Percentiles rank a stretch among this genome's conserved stretches.
Conservation (phyloP, 2,113 vertebrate species). For the Pavo muticus region DNA sequence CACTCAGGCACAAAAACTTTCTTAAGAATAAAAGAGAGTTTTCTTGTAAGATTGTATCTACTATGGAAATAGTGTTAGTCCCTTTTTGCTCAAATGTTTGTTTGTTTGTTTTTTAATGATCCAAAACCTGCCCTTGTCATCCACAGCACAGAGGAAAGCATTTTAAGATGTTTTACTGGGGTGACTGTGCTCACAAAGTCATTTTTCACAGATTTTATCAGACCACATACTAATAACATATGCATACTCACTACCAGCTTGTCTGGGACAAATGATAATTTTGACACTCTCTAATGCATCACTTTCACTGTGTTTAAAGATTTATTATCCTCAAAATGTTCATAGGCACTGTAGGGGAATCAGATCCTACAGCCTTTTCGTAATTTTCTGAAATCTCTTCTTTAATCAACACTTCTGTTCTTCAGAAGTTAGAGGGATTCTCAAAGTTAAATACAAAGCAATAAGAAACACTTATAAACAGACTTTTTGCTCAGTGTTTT, state of each 20-base stretch:
- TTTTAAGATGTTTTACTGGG: constrained; percentile 42
- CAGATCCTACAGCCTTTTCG: neutral
- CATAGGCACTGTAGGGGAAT: neutral
- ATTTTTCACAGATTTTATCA: constrained; percentile 50
- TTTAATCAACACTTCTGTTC: constrained; percentile 2
- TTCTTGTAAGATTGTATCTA: neutral
- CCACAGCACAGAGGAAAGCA: neutral
- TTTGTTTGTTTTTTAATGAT: neutral
- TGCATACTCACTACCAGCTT: constrained; percentile 50
- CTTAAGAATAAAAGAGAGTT: neutral
- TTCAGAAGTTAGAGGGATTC: neutral
- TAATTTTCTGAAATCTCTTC: constrained; percentile 31
- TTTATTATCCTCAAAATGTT: constrained; percentile 47
- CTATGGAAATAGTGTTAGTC: neutral
- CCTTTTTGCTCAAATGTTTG: neutral
- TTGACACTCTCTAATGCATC: constrained; percentile 54
- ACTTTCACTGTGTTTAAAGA: constrained; percentile 42
- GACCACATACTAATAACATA: constrained; percentile 62
- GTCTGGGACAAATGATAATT: constrained; percentile 70
- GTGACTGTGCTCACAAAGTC: constrained; percentile 1
- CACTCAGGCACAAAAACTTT: neutral
- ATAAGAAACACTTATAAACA: neutral
- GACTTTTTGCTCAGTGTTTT: neutral
- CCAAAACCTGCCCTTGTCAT: neutral
- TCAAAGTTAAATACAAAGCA: neutral